These are phyloP conservation scores for Cavia aperea DNA, from an alignment of 2,113 vertebrate species.

Conservation along the genomic window DNA sequence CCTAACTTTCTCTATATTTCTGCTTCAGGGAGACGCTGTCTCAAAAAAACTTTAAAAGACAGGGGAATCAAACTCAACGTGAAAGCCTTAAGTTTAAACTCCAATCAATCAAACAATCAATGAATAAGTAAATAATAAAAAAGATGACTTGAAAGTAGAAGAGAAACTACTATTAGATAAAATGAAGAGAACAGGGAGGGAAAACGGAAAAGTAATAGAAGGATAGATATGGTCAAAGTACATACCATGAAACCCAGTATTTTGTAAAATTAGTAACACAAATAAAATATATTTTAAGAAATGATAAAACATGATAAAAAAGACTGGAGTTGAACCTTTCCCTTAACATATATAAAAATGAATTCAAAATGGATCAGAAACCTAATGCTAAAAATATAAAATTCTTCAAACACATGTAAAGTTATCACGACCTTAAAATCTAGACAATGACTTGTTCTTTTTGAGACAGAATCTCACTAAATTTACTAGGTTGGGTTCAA, in stretches of 20 bases:
- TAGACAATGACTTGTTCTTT: not conserved
- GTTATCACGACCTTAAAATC: constrained; percentile 24
- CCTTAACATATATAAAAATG: constrained; percentile 20
- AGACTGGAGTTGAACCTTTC: not conserved
- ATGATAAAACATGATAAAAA: not conserved
- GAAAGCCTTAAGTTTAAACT: not conserved
- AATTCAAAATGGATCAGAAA: constrained; percentile 32
- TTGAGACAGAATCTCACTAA: not conserved
- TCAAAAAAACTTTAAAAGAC: not conserved
- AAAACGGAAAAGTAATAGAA: not conserved
- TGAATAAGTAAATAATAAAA: not conserved
- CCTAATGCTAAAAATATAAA: not conserved
- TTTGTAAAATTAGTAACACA: not conserved
- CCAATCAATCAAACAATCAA: not conserved
- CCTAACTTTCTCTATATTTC: not conserved
- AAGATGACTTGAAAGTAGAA: not conserved
- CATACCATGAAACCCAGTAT: not conserved
- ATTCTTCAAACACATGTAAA: not conserved
- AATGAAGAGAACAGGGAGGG: not conserved
- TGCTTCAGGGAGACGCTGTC: not conserved
- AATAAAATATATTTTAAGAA: not conserved
- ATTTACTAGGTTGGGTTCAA: not conserved
- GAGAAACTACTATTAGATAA: not conserved
- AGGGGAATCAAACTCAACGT: not conserved
- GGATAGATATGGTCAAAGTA: not conserved